Conservation (phyloP, 2,888 invertebrate species). For the Argyra leucocephala region DNA sequence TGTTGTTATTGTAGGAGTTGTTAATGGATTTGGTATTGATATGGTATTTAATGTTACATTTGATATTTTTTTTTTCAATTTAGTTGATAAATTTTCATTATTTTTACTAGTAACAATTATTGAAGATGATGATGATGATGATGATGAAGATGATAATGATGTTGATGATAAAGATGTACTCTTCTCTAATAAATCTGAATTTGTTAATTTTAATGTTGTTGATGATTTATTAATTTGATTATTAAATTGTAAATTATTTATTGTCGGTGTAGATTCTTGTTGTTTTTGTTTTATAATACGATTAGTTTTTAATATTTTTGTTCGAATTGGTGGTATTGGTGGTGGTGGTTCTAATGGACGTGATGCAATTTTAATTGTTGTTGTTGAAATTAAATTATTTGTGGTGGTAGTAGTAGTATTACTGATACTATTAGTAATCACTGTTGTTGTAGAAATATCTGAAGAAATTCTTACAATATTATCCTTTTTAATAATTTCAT, state of each 20-base stretch:
- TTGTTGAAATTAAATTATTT: slow-evolving; percentile 9
- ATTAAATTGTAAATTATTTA: not conserved
- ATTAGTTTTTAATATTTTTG: slow-evolving; percentile 14
- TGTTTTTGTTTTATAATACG: slow-evolving; percentile 1
- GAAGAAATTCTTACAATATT: not conserved
- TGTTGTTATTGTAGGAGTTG: not conserved
- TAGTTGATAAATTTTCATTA: not conserved
- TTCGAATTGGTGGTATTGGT: slow-evolving; percentile 13
- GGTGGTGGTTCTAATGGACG: slow-evolving; percentile 15
- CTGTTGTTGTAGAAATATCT: slow-evolving; percentile 13
- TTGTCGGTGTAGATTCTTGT: not conserved
- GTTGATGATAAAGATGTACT: not conserved
- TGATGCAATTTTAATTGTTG: slow-evolving; percentile 12
- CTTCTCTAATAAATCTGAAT: too few species aligned
- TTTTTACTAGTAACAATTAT: too few species aligned
- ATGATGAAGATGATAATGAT: too few species aligned
- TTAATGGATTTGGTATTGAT: not conserved
- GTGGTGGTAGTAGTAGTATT: not conserved
- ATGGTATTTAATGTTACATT: not conserved
- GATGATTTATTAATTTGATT: not conserved
- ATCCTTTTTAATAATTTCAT: slow-evolving; percentile 14
- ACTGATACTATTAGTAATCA: slow-evolving; percentile 10
- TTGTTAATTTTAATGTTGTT: not conserved
- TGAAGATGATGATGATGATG: too few species aligned
- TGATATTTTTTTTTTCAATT: not conserved